These are phyloP conservation scores for Halcyon malimbica DNA, from an alignment of 2,113 vertebrate species.

Conservation along the genomic window DNA sequence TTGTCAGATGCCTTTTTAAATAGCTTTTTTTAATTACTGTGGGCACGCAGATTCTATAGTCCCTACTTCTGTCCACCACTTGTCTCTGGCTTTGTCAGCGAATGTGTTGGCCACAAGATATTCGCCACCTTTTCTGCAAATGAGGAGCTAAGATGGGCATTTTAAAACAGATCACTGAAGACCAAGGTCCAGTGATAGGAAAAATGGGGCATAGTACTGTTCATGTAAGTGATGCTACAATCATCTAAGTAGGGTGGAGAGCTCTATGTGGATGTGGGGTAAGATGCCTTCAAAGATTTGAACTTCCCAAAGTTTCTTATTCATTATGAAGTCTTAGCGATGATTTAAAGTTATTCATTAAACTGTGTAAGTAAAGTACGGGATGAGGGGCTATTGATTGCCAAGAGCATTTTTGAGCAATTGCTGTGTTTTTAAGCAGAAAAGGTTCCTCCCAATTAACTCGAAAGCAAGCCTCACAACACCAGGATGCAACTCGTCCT, in stretches of 20 bases:
- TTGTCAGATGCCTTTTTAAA: slow-evolving; percentile 29
- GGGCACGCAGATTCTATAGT: slow-evolving; percentile 37
- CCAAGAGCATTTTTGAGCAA: background rate
- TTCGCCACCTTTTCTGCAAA: slow-evolving; percentile 60
- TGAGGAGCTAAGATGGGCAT: slow-evolving; percentile 41
- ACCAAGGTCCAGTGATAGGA: slow-evolving; percentile 5
- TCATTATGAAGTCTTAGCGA: background rate
- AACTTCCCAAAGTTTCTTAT: background rate
- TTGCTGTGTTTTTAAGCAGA: background rate
- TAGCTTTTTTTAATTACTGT: slow-evolving; percentile 6
- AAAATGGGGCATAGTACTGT: background rate
- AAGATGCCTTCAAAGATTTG: background rate
- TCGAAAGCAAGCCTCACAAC: background rate
- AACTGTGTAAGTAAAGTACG: background rate
- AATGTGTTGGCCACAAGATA: slow-evolving; percentile 44
- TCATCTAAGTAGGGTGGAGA: background rate
- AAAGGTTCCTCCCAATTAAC: background rate
- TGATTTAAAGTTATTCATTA: background rate
- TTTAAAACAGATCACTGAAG: slow-evolving; percentile 42
- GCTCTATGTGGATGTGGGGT: background rate
- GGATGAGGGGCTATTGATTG: background rate
- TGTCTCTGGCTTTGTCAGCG: slow-evolving; percentile 63
- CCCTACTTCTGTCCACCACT: background rate
- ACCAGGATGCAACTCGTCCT: background rate
- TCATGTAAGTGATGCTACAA: background rate